These are phyloP conservation scores for Andricus curvator DNA, from an alignment of 2,888 invertebrate species.

Conservation along the genomic window DNA sequence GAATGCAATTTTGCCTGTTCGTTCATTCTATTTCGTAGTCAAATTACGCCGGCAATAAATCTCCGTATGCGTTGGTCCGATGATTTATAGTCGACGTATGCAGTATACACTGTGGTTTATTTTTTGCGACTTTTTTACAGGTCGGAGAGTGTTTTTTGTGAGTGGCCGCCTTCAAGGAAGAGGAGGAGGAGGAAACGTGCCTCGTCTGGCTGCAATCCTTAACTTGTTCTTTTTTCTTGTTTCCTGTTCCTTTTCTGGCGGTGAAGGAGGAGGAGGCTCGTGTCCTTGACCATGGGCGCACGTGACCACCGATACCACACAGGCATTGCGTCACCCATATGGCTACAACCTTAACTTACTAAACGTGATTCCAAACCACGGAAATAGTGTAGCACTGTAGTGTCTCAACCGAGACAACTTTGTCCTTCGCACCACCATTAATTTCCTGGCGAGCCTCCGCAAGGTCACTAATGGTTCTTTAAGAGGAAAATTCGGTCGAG, in stretches of 20 bases:
- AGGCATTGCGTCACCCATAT: constrained; percentile 54
- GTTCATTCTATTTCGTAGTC: constrained; percentile 35
- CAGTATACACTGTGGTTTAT: constrained; percentile 24
- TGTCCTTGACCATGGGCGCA: constrained; percentile 58
- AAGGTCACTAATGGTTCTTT: too few relatives aligned
- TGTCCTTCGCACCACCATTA: constrained; percentile 21
- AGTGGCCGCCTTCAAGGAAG: constrained; percentile 17
- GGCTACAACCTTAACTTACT: constrained; percentile 22
- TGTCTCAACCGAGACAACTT: too few relatives aligned
- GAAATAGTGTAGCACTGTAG: background rate
- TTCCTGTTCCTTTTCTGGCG: constrained; percentile 2
- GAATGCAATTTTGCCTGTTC: constrained; percentile 36
- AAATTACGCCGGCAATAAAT: constrained; percentile 31
- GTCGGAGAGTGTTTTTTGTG: constrained; percentile 13
- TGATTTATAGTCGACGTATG: constrained; percentile 33
- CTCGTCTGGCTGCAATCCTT: constrained; percentile 42
- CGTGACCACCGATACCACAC: constrained; percentile 55
- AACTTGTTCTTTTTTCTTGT: background rate
- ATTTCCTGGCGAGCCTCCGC: background rate
- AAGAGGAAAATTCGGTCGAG: too few relatives aligned
- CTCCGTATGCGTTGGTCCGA: constrained; percentile 26
- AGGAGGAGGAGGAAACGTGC: constrained; percentile 1
- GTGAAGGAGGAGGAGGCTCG: constrained; percentile 8
- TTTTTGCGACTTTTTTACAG: constrained; percentile 9
- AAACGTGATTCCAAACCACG: constrained; percentile 27